Evolutionary conservation across 2,797 vertebrate species (phyloP), one percentile per base, ranked within the genome.

Genomic region (Pipistrellus pygmaeus): DNA sequence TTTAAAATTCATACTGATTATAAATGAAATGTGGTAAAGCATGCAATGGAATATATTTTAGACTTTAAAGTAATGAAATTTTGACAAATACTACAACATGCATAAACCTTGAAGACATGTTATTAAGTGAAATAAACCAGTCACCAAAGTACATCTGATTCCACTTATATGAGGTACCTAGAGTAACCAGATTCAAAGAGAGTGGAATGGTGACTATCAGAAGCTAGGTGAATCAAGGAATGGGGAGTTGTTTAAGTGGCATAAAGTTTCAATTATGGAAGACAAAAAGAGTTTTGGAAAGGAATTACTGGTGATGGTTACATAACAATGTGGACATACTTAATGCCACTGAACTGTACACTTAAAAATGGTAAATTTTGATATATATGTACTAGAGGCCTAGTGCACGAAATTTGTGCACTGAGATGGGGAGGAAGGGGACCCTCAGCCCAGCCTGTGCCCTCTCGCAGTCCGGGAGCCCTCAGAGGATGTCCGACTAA

Each of bases 1-100:
- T 72, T 85, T 38, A 87, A 88, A 96, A 92, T 51, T 48, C 23
- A 91, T 69, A 99, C 99, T 99, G 98, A 99, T 99, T 25, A 92
- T 85, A 72, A 88, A 87, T 21, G 71, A 51, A 93, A 83, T 41
- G 68, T 30, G 25, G 35, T 44, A 53, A 48, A 75, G 57, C 21
- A 62, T 41, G 48, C 21, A 84, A 62, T 41, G 46, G n/a, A 93
- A 41, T 71, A 90, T 41, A 30, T 76, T 23, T 86, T 30, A 76
- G 44, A 13, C 38, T 93, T 92, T 73, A 92, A 93, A 91, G 21
- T 73, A 69, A 72, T 8, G n/a, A 77, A 92, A 88, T 66, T 69
- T 71, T 48, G 6, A 60, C 9, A 23, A 46, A 57, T 46, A 17
- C 38, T 72, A 60, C 6, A 82, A 60, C 9, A 92, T 41, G 3